These are phyloP conservation scores for Boleophthalmus pectinirostris DNA, from an alignment of 2,113 vertebrate species.

Conservation along the genomic window DNA sequence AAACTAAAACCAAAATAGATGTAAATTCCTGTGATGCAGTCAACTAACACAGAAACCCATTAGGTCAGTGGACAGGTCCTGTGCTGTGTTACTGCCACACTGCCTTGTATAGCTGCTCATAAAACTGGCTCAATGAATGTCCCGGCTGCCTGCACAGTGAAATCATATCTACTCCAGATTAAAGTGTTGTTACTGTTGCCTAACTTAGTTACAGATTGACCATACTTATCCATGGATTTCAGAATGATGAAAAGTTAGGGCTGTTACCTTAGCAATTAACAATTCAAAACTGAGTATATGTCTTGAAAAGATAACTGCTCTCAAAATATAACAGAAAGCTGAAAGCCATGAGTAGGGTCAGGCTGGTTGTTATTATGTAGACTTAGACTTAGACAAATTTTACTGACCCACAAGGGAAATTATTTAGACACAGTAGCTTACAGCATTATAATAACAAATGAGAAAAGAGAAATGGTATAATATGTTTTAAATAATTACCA, in stretches of 20 bases:
- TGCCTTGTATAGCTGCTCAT: not conserved
- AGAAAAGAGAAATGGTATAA: no score
- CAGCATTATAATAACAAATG: no score
- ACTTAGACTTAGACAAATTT: no score
- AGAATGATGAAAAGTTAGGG: not conserved
- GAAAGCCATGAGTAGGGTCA: no score
- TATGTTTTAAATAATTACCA: no score
- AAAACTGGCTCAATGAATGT: not conserved
- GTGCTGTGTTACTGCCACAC: not conserved
- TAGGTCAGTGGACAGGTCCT: not conserved
- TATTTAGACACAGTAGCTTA: no score
- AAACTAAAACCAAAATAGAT: constrained; percentile 42
- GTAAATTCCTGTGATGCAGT: constrained; percentile 21
- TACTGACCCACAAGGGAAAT: no score
- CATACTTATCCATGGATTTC: not conserved
- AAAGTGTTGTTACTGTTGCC: not conserved
- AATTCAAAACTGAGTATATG: no score
- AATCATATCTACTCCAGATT: not conserved
- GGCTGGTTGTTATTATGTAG: no score
- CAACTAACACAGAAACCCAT: constrained; percentile 6
- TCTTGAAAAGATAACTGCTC: no score
- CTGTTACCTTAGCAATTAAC: no score
- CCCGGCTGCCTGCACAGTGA: not conserved
- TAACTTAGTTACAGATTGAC: not conserved
- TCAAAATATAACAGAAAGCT: no score